phyloP scores from a whole-genome alignment of 1,140 invertebrate species.

The Drosophila rufa region DNA sequence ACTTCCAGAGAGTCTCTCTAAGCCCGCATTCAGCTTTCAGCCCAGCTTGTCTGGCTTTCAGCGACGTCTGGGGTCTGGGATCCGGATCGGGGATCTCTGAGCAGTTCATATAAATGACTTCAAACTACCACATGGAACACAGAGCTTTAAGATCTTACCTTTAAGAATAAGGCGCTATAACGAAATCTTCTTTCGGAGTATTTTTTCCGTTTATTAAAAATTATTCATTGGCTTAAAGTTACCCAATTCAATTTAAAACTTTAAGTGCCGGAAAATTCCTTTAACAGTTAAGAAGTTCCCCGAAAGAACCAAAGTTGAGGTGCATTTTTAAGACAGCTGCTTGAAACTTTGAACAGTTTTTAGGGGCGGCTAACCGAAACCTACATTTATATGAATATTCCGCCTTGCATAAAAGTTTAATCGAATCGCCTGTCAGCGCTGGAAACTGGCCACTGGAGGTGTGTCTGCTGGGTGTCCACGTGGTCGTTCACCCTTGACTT shows the following conservation, averaged over 20 bases:
- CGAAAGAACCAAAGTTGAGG: not conserved
- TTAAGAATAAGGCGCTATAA: not conserved
- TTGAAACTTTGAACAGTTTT: slow-evolving; percentile 11
- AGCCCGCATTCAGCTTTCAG: slow-evolving; percentile 28
- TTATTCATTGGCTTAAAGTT: not conserved
- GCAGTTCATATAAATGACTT: slow-evolving; percentile 49
- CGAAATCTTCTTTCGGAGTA: no score
- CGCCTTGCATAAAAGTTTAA: slow-evolving; percentile 39
- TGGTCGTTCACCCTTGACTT: slow-evolving; percentile 50
- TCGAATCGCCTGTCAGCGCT: slow-evolving; percentile 24
- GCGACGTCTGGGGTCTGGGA: slow-evolving; percentile 28
- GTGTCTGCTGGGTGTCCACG: slow-evolving; percentile 24
- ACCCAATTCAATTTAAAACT: not conserved
- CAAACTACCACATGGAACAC: not conserved
- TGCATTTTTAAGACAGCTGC: slow-evolving; percentile 2
- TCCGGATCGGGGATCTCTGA: slow-evolving; percentile 4
- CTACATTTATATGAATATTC: slow-evolving; percentile 16
- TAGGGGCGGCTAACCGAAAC: slow-evolving; percentile 7
- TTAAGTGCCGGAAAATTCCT: not conserved
- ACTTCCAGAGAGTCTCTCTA: slow-evolving; percentile 21
- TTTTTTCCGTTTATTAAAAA: no score
- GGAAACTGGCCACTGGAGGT: slow-evolving; percentile 3
- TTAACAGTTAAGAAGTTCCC: not conserved
- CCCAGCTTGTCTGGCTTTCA: slow-evolving; percentile 33
- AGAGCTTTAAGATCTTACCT: not conserved